A percentile compares a stretch with the other conserved stretches of the same genome.
phyloP scores from a whole-genome alignment of 2,888 invertebrate species.

The Boloria euphrosyne region DNA sequence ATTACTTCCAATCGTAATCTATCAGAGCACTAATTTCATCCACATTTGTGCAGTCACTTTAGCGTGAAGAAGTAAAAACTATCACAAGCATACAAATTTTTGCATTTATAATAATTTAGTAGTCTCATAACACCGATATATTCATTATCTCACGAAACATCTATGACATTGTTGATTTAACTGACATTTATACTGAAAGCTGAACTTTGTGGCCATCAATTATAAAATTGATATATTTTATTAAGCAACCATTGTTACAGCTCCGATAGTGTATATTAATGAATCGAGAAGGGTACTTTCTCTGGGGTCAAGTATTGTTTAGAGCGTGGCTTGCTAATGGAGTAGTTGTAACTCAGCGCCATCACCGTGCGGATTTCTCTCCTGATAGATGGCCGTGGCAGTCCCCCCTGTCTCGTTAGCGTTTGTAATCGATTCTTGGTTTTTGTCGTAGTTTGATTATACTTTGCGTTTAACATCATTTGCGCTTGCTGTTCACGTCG shows the following conservation, averaged over 20 bases:
- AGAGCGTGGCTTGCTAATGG: conserved; percentile 47
- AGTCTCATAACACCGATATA: too few species aligned
- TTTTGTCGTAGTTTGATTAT: conserved; percentile 42
- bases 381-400: conserved; percentile 52
- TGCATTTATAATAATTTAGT: too few species aligned
- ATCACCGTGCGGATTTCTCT: conserved; percentile 58
- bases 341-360: conserved; percentile 62
- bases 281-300: conserved; percentile 68
- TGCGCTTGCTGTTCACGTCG: conserved; percentile 32
- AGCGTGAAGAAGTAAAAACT: too few species aligned
- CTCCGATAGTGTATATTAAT: conserved; percentile 65
- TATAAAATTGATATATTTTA: conserved; percentile 61
- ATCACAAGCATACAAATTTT: too few species aligned
- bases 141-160: too few species aligned
- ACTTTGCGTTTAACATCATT: conserved; percentile 38
- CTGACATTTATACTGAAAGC: too few species aligned
- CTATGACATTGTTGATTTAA: too few species aligned
- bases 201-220: conserved; percentile 67
- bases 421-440: conserved; percentile 42
- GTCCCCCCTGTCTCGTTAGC: conserved; percentile 57
- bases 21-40: too few species aligned
- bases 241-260: conserved; percentile 60
- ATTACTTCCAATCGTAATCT: too few species aligned
- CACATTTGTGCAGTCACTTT: too few species aligned
- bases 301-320: conserved; percentile 63